These are phyloP conservation scores for Microplitis manilae DNA, from an alignment of 2,888 invertebrate species.

Conservation along the genomic window DNA sequence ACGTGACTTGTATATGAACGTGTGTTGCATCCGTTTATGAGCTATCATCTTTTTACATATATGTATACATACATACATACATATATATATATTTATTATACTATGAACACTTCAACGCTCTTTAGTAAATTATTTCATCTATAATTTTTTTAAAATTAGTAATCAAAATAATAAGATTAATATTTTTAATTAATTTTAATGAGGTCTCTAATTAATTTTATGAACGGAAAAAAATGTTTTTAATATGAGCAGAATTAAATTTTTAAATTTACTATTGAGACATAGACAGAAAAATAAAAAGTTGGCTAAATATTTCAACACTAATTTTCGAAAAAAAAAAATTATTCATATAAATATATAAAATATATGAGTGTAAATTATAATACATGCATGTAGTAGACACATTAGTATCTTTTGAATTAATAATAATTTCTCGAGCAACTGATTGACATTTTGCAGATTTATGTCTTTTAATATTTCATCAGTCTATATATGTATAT, in stretches of 20 bases:
- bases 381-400: background rate
- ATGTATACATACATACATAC: background rate
- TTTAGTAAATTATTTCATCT: conserved; percentile 3
- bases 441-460: conserved; percentile 25
- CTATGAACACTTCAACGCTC: conserved; percentile 11
- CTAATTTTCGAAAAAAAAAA: background rate
- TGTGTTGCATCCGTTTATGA: conserved; percentile 31
- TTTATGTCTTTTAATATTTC: conserved; percentile 16
- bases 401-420: background rate
- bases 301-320: background rate
- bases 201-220: too few relatives aligned
- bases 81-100: background rate
- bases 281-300: too few relatives aligned
- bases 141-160: background rate
- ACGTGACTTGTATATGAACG: conserved; percentile 36
- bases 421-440: conserved; percentile 12
- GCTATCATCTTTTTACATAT: background rate
- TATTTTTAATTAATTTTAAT: too few relatives aligned
- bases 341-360: background rate
- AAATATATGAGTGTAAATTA: background rate
- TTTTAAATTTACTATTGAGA: too few relatives aligned
- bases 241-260: too few relatives aligned
- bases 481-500: background rate
- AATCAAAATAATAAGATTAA: too few relatives aligned
- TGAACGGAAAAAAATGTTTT: too few relatives aligned